Evolutionary conservation across 1,140 invertebrate species (phyloP).

Genomic region (Homarus americanus): DNA sequence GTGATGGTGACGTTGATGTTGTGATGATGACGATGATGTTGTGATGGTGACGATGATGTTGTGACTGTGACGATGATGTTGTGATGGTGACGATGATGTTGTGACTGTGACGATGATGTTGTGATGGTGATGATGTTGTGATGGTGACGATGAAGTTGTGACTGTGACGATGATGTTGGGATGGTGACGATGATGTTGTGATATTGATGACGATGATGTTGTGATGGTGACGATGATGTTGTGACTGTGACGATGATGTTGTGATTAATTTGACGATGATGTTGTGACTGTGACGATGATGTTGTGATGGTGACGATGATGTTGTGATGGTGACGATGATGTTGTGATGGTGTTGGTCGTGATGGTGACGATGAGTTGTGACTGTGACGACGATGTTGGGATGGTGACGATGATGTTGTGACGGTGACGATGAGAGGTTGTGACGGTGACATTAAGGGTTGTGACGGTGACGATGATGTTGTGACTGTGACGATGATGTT

Average conservation of each 20-base stretch:
- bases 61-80: neutral
- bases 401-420: neutral
- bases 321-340: too few species aligned
- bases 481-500: too few species aligned
- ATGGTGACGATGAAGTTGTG: neutral
- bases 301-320: neutral
- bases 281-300: neutral
- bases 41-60: neutral
- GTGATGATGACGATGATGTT: neutral
- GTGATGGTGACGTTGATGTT: neutral
- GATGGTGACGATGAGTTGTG: neutral
- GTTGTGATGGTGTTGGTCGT: neutral
- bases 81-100: neutral
- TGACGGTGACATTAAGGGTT: too few species aligned
- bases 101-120: neutral
- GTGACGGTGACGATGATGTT: too few species aligned
- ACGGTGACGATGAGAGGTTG: neutral
- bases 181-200: neutral
- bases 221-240: neutral
- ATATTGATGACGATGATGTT: neutral
- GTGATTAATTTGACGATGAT: neutral
- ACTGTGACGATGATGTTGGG: neutral
- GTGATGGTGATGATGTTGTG: conserved; percentile 13
- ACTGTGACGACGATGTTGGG: too few species aligned
- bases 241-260: too few species aligned